Conservation (phyloP, 2,797 vertebrate genomes). For the Poliocrania exsul region DNA sequence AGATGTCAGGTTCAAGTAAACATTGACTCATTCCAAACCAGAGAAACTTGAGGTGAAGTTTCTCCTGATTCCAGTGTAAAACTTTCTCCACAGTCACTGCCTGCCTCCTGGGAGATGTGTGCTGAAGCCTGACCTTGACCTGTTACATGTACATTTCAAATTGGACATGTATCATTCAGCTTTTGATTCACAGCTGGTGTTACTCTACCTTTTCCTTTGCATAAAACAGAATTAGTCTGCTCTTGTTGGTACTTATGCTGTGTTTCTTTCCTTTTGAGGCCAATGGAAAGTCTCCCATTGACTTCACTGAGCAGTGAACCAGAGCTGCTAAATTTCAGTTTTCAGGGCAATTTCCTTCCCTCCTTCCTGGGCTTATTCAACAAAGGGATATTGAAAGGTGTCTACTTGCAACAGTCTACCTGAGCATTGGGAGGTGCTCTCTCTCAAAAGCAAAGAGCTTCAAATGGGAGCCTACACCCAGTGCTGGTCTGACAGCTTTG, state of each 20-base stretch:
- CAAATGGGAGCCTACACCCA: not conserved
- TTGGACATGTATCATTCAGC: not conserved
- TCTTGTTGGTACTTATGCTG: accelerated
- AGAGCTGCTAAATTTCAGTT: not conserved
- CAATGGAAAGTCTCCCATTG: not conserved
- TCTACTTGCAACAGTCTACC: not conserved
- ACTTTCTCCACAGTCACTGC: not conserved
- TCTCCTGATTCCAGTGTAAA: not conserved
- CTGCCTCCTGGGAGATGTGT: accelerated
- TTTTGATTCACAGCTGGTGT: not conserved
- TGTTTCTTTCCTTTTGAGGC: not conserved
- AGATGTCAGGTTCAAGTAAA: not conserved
- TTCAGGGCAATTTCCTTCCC: not conserved
- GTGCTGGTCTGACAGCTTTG: not conserved
- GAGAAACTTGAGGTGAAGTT: not conserved
- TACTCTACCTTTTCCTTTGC: not conserved
- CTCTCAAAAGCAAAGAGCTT: not conserved
- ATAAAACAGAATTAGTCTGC: not conserved
- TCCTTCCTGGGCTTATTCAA: not conserved
- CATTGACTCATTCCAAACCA: not conserved
- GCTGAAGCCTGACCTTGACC: not conserved
- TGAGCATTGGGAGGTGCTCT: not conserved
- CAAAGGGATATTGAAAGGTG: not conserved
- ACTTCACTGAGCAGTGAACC: not conserved
- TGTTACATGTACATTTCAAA: not conserved